Evolutionary conservation across 2,797 vertebrate genomes (phyloP).

Genomic region (Stomatorhinus walkeri): DNA sequence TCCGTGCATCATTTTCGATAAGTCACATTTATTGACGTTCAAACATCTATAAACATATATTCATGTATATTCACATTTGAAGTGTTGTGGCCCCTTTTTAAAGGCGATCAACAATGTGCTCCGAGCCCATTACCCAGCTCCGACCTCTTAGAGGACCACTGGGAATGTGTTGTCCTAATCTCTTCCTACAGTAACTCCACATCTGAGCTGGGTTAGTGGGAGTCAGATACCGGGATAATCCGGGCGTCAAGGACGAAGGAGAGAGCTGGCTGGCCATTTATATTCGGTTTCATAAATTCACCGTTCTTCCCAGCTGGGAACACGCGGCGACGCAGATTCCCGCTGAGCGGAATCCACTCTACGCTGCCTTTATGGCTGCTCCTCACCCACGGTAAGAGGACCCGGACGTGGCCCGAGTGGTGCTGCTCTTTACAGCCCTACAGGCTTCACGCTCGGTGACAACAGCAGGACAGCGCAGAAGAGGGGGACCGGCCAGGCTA

Average conservation of each 20-base stretch:
- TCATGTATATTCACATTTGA: background rate
- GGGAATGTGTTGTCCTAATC: background rate
- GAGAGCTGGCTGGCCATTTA: conserved; percentile 51
- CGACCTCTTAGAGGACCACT: background rate
- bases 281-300: conserved; percentile 59
- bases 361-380: conserved; percentile 60
- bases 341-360: conserved; percentile 46
- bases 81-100: background rate
- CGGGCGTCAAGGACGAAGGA: conserved; percentile 42
- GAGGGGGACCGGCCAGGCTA: background rate
- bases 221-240: conserved; percentile 33
- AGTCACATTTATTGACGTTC: background rate
- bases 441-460: background rate
- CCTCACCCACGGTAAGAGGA: conserved; percentile 33
- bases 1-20: conserved; percentile 19
- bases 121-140: background rate
- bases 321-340: conserved; percentile 57
- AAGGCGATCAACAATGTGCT: background rate
- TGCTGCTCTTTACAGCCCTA: conserved; percentile 63
- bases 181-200: conserved; percentile 17
- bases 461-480: background rate
- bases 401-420: conserved; percentile 60
- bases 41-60: conserved; percentile 9
- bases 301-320: conserved; percentile 49
- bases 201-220: conserved; percentile 13